Base-by-base conservation (phyloP, 2,888 invertebrate genomes). In the Leptopilina syphax region DNA sequence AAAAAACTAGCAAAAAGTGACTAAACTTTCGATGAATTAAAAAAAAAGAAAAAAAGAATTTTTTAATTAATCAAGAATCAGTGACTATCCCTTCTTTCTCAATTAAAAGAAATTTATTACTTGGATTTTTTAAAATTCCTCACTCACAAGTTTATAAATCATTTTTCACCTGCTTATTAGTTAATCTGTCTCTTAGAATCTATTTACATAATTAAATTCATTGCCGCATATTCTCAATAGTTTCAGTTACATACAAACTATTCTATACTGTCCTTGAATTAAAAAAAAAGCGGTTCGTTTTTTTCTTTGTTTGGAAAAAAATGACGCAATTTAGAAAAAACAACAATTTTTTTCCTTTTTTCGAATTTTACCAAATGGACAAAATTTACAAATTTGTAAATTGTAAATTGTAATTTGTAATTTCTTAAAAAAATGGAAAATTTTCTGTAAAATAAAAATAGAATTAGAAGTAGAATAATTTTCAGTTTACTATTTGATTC, bases 121-220 rank as follows among this genome's bases (percentile, higher is more conserved):
- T 44, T 44, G 44, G 1, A 7, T 44, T 44, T 44, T 44, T 44
- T 44, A 8, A 44, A 44, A 8, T 44, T 44, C 8, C 6, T 44
- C 1, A 41, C 6, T 41, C 41, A 8, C 44, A 44, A 44, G 44
- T 44, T 44, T 44, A 44, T 44, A 63, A 18, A 9, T 24, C 9
- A 24, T 63, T 63, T 63, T 7, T 63, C 18, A 60, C 60, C 18
- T 60, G n/a, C 6, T 60, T 63, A 24, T 18, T 63, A 18, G 3
- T 63, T 63, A 24, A 24, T 63, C 24, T 63, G 9, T 63, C 9
- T 63, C 3, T 63, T 6, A 63, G 63, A 63, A 63, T 63, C 9
- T 63, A 63, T 63, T 63, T 63, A 24, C 63, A 63, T 63, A 63
- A 63, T 63, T 63, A 24, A 63, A 63, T n/a, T 63, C 63, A 18